Conservation (phyloP, 2,113 vertebrate species). For the Spea multiplicata region DNA sequence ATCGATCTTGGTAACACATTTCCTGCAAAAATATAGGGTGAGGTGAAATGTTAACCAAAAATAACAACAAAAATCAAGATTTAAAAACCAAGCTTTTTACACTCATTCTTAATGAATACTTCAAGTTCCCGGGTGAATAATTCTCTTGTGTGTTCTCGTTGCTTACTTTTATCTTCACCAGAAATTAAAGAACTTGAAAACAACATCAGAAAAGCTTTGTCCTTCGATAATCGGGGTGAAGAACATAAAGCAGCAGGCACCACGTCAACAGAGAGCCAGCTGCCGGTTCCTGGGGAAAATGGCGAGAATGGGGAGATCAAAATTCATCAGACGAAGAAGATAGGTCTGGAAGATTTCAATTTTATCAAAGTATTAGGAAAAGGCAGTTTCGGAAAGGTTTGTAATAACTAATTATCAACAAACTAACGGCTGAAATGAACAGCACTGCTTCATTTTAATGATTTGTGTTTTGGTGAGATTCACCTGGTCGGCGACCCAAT, state of each 20-base stretch:
- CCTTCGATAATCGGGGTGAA: constrained; percentile 86
- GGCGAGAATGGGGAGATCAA: constrained; percentile 88
- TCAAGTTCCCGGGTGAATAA: too few relatives aligned
- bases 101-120: not conserved
- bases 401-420: constrained; percentile 18
- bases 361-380: constrained; percentile 98
- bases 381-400: constrained; percentile 97
- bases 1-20: too few relatives aligned
- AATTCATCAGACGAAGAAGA: constrained; percentile 76
- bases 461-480: too few relatives aligned
- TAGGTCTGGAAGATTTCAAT: constrained; percentile 89
- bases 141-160: not conserved
- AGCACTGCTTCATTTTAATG: too few relatives aligned
- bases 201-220: constrained; percentile 87
- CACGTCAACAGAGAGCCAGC: constrained; percentile 67
- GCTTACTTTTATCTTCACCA: constrained; percentile 52
- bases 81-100: too few relatives aligned
- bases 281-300: constrained; percentile 67
- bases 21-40: too few relatives aligned
- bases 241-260: constrained; percentile 79
- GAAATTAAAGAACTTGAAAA: constrained; percentile 91
- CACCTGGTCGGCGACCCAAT: too few relatives aligned
- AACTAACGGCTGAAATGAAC: too few relatives aligned
- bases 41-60: too few relatives aligned
- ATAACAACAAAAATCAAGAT: too few relatives aligned